Evolutionary conservation across 2,888 invertebrate genomes (phyloP), one percentile per base, ranked within the genome.

Genomic region (Cerceris rybyensis): DNA sequence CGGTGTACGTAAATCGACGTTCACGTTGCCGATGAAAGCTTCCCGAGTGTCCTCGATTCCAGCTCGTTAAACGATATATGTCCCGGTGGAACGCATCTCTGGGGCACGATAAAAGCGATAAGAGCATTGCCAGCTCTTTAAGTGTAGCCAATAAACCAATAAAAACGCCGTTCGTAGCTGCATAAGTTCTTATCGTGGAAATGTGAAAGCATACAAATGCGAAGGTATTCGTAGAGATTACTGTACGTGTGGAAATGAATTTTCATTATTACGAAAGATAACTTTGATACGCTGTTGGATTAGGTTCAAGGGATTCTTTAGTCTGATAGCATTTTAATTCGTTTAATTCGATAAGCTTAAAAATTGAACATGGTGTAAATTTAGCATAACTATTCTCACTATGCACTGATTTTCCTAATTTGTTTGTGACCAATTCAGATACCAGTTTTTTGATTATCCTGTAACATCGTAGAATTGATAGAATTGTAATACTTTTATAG

Each of bases 51-150:
- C 58, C 71, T 67, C 75, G 58, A 63, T 75, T 63, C 63, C 17
- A 17, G 39, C 63, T 67, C 58, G 63, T 75, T 78, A 70, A 78
- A 61, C 70, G 57, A 58, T 41, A 42, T 66, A 59, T 41, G 41
- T 49, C 57, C 58, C 59, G 41, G 14, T 46, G 58, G 57, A 68
- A 68, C 52, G 63, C 61, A 67, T 70, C 71, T 66, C 57, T 46
- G 17, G 52, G 52, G 57, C 61, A 58, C 68, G 78, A 67, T 75
- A 78, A 78, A 67, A 39, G 43, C 64, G 70, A 75, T 75, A 70
- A 75, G 60, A 65, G 28, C 66, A 52, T 52, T 73, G 58, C 55
- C 60, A 46, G 63, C 52, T 67, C 54, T 60, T 67, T 70, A 78
- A 70, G 55, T 54, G 55, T 17, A n/a, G 43, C 54, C 16, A 55